Conservation (phyloP, 2,888 invertebrate species). For the Chymomyza procnemis region DNA sequence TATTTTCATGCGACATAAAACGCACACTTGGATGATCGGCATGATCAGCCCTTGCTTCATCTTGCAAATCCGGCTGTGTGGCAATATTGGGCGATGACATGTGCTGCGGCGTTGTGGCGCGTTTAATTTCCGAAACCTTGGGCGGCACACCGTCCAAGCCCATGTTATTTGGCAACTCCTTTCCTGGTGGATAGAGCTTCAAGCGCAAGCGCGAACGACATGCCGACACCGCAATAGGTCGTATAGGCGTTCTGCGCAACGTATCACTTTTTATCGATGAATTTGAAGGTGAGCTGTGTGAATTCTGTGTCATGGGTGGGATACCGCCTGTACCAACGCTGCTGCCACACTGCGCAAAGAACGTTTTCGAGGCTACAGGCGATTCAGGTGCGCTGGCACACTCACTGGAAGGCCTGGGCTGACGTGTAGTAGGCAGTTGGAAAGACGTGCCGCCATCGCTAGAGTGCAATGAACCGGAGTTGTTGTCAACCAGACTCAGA, state of each 20-base stretch:
- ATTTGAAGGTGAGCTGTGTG: constrained; percentile 74
- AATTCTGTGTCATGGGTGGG: constrained; percentile 29
- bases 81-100: constrained; percentile 78
- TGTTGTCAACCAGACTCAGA: constrained; percentile 67
- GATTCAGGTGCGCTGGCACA: constrained; percentile 78
- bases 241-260: constrained; percentile 61
- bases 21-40: constrained; percentile 60
- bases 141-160: not conserved
- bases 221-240: constrained; percentile 77
- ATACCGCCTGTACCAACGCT: constrained; percentile 30
- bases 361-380: constrained; percentile 72
- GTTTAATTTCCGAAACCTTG: constrained; percentile 51
- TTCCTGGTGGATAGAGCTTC: constrained; percentile 77
- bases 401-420: constrained; percentile 62
- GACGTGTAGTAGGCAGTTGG: constrained; percentile 40
- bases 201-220: constrained; percentile 77
- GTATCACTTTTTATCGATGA: constrained; percentile 72
- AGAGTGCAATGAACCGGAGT: constrained; percentile 64
- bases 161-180: constrained; percentile 57
- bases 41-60: constrained; percentile 44
- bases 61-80: constrained; percentile 57
- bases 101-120: constrained; percentile 75
- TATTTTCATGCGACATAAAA: constrained; percentile 77
- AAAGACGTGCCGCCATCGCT: constrained; percentile 56
- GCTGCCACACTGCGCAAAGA: constrained; percentile 56